These are phyloP conservation scores for Fregata magnificens DNA, from an alignment of 2,113 vertebrate genomes.

Conservation along the genomic window DNA sequence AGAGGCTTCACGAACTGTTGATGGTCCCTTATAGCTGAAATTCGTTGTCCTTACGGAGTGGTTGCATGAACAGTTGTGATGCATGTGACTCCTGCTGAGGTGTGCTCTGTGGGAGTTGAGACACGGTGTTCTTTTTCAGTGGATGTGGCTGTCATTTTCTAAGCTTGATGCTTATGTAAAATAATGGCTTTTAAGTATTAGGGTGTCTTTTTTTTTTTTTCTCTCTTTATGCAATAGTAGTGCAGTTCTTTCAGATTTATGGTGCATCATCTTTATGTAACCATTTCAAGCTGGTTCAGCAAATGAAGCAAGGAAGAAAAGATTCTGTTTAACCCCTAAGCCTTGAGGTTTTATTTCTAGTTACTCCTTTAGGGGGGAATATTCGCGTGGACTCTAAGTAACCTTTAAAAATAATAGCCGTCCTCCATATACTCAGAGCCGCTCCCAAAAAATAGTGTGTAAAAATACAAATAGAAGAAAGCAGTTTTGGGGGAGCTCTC, in stretches of 20 bases:
- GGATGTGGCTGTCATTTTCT: conserved; percentile 9
- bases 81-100: conserved; percentile 13
- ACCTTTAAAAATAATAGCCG: neutral
- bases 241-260: neutral
- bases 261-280: neutral
- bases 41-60: neutral
- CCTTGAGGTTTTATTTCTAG: neutral
- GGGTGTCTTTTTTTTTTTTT: neutral
- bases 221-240: neutral
- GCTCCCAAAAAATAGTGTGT: neutral
- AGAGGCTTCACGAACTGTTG: neutral
- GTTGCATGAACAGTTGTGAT: neutral
- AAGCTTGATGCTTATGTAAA: conserved; percentile 24
- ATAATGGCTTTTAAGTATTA: neutral
- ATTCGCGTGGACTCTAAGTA: neutral
- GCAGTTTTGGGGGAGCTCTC: neutral
- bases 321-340: neutral
- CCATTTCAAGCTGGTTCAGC: neutral
- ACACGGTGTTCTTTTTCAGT: conserved; percentile 32
- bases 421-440: neutral
- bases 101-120: conserved; percentile 37
- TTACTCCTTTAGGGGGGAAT: neutral
- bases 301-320: neutral
- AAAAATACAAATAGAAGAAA: neutral
- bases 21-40: neutral